A percentile compares a stretch with the other conserved stretches of the same genome.
Conservation (phyloP, 2,797 vertebrate genomes). For the Varecia variegata region DNA sequence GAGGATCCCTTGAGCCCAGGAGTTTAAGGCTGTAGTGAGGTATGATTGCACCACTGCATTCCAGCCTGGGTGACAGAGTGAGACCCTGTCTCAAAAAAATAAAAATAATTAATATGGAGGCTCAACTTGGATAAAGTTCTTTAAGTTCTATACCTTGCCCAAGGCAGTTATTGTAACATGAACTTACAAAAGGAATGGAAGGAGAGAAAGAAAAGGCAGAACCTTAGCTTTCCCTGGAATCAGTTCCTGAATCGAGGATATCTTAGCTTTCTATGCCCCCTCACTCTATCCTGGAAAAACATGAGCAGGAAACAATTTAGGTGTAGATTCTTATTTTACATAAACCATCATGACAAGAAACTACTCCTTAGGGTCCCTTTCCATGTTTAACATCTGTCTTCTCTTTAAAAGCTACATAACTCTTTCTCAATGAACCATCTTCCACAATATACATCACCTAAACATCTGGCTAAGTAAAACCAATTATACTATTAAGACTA, state of each 20-base stretch:
- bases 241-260: background rate
- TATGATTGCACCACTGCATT: background rate
- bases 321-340: conserved; percentile 35
- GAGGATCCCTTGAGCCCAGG: background rate
- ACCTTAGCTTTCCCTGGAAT: background rate
- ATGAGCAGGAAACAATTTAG: background rate
- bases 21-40: background rate
- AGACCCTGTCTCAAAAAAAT: background rate
- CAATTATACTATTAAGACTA: conserved; percentile 55
- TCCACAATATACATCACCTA: conserved; percentile 17
- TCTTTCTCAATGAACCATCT: conserved; percentile 63
- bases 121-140: background rate
- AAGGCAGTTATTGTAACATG: background rate
- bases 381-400: conserved; percentile 63
- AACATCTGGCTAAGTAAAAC: conserved; percentile 67
- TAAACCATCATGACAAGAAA: conserved; percentile 48
- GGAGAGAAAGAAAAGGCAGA: background rate
- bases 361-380: background rate
- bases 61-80: background rate
- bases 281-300: background rate
- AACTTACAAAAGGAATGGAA: background rate
- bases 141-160: background rate
- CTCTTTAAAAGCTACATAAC: conserved; percentile 55
- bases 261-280: background rate
- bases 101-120: background rate